Base-by-base conservation (phyloP, 2,888 invertebrate genomes). In the Agrotis exclamationis region DNA sequence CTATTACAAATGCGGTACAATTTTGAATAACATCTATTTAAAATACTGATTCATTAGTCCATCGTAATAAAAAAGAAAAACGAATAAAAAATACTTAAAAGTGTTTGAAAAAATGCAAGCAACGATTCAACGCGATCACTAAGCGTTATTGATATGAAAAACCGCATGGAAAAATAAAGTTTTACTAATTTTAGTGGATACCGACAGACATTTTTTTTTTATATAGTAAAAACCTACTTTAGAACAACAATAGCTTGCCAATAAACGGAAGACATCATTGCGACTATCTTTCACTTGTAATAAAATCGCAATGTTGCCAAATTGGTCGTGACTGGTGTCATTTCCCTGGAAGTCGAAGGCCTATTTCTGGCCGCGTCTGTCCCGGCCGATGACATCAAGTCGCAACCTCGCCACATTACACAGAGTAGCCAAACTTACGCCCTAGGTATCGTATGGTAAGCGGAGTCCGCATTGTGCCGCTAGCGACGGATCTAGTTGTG, bases 131-230 rank as follows among this genome's bases (percentile, higher is more conserved):
- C 85, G 85, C 88, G 85, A 88, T 85, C 85, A 89, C 86, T 89
- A 93, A 93, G 93, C 93, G 63, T 87, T 87, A 90, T 91, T 87
- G 93, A 93, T 93, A 93, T 93, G 93, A 92, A 89, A 90, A 88
- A 83, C 66, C 85, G 88, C 85, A 87, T 91, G 89, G 87, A 89
- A 89, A 88, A 92, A 90, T 88, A 89, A 90, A 63, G 67, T 77
- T 72, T 72, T 83, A 74, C 57, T 63, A 70, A 76, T 1, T 62
- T 63, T 62, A 77, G 44, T 63, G 72, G 70, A 67, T 85, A 83
- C 71, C 76, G 83, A 84, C 80, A 81, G 84, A 86, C 78, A 76
- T 66, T 73, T 70, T 66, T 73, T 70, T 70, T 83, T 76, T 82
- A 82, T 85, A 87, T 82, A 80, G 66, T 80, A 86, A 87, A 88